These are phyloP conservation scores for Octodonta nipae DNA, from an alignment of 2,888 invertebrate species.

Conservation along the genomic window DNA sequence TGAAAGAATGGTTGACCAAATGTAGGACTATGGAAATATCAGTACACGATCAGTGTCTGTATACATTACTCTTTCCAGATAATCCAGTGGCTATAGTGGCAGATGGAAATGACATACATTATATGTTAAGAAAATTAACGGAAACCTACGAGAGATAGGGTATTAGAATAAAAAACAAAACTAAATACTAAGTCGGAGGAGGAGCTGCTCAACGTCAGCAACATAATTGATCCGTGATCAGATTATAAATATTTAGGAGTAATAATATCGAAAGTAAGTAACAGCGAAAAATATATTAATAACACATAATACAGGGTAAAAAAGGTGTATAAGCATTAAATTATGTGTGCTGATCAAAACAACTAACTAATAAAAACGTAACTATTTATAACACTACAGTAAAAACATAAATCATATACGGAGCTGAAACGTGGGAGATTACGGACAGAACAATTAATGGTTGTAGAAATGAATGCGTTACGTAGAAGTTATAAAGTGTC, in stretches of 20 bases:
- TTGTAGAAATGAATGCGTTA: neutral
- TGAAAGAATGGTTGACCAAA: neutral
- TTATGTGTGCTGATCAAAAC: neutral
- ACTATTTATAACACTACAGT: neutral
- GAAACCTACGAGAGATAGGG: conserved; percentile 1
- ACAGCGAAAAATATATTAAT: neutral
- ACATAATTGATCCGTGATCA: neutral
- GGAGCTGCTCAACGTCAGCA: too few species aligned
- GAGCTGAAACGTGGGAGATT: conserved; percentile 1
- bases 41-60: neutral
- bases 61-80: neutral
- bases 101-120: conserved; percentile 1
- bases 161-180: neutral
- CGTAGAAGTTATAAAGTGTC: conserved; percentile 1
- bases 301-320: conserved; percentile 1
- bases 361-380: neutral
- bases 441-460: neutral
- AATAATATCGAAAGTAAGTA: neutral
- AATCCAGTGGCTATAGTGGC: neutral
- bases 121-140: conserved; percentile 1
- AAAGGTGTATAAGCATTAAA: neutral
- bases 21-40: neutral
- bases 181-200: neutral
- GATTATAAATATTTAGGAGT: neutral
- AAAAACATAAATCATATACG: neutral